Percentiles rank a stretch among this genome's conserved stretches.
These are phyloP conservation scores for Mormoops blainvillei DNA, from an alignment of 2,113 vertebrate species.

Conservation along the genomic window DNA sequence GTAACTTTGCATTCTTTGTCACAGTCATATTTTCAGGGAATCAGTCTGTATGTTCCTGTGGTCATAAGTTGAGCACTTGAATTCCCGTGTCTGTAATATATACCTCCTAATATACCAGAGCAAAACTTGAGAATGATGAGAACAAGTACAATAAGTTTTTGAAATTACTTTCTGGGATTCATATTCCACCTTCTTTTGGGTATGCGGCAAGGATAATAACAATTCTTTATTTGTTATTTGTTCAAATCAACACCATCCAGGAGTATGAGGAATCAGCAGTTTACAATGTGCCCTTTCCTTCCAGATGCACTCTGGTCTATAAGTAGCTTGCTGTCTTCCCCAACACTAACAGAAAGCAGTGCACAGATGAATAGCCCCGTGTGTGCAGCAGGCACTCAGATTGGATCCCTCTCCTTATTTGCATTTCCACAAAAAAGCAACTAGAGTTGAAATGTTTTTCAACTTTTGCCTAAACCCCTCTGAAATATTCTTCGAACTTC, in stretches of 20 bases:
- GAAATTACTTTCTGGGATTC: not conserved
- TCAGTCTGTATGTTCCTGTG: rapidly evolving
- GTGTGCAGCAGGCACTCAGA: not conserved
- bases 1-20: not conserved
- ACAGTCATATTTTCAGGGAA: not conserved
- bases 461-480: not conserved
- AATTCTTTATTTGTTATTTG: not conserved
- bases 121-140: not conserved
- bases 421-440: not conserved
- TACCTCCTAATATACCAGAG: not conserved
- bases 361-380: rapidly evolving
- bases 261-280: not conserved
- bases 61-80: not conserved
- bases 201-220: not conserved
- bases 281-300: not conserved
- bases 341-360: not conserved
- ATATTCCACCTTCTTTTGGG: not conserved
- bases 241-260: not conserved
- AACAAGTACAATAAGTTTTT: not conserved
- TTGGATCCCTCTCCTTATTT: not conserved
- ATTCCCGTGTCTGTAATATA: not conserved
- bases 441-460: not conserved
- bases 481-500: not conserved
- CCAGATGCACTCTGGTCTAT: not conserved
- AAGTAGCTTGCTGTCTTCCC: not conserved